A percentile compares a stretch with the other conserved stretches of the same genome.
Evolutionary conservation across 1,140 invertebrate genomes (phyloP).

Genomic region (Charaxes varanes): DNA sequence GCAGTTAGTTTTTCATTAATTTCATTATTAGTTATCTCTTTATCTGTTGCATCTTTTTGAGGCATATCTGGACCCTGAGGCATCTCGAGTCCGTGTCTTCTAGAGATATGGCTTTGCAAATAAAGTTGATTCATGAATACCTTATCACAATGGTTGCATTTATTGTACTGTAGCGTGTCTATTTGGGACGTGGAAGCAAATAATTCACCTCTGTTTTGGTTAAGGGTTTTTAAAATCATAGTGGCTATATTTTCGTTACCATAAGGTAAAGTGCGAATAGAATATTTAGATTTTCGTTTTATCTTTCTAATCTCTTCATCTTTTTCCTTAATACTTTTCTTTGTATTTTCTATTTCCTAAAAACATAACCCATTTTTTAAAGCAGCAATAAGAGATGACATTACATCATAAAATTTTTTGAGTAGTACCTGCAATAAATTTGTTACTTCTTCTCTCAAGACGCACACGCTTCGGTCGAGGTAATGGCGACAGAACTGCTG

Average conservation of each 20-base stretch:
- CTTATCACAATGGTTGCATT: constrained; percentile 75
- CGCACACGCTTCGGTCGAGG: constrained; percentile 78
- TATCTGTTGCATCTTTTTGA: constrained; percentile 35
- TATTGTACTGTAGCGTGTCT: constrained; percentile 55
- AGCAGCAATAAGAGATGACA: too few relatives aligned
- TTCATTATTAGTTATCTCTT: constrained; percentile 19
- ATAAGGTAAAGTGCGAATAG: constrained; percentile 42
- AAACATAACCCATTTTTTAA: too few relatives aligned
- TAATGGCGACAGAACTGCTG: constrained; percentile 82
- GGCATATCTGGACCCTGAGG: constrained; percentile 37
- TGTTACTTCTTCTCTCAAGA: constrained; percentile 77
- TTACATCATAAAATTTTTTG: too few relatives aligned
- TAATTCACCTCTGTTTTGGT: constrained; percentile 44
- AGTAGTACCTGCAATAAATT: constrained; percentile 75
- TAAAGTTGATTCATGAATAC: constrained; percentile 75
- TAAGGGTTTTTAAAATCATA: constrained; percentile 60
- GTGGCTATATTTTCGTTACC: constrained; percentile 63
- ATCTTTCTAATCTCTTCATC: constrained; percentile 64
- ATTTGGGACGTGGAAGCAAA: constrained; percentile 34
- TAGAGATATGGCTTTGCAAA: constrained; percentile 71
- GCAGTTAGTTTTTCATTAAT: constrained; percentile 62
- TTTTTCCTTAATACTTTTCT: constrained; percentile 53
- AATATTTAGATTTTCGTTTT: constrained; percentile 49
- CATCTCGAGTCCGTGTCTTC: too few relatives aligned
- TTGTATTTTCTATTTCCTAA: constrained; percentile 56